Conservation (phyloP, 2,113 vertebrate species). For the Mus musculus region DNA sequence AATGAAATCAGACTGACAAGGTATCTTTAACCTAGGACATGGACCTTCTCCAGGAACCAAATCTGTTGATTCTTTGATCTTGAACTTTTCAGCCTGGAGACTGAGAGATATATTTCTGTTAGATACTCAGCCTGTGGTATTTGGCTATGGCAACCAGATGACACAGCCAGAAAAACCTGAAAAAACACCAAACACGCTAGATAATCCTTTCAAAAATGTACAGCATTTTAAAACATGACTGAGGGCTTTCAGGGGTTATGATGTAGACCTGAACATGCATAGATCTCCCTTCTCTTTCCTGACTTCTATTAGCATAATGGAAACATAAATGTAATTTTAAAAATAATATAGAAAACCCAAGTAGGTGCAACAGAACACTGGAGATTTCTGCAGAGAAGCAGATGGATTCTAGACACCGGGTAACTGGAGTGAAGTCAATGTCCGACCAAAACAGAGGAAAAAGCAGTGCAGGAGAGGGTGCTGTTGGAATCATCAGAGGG, state of each 20-base stretch:
- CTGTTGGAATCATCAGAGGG: not conserved
- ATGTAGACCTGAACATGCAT: not conserved
- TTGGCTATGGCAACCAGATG: not conserved
- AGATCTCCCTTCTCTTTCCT: not conserved
- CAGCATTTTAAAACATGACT: not conserved
- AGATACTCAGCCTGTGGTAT: not conserved
- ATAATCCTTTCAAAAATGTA: not conserved
- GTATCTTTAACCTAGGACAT: not conserved
- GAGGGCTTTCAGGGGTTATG: not conserved
- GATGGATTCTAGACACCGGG: not conserved
- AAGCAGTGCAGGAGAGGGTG: not conserved
- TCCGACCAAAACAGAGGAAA: not conserved
- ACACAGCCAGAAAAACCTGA: not conserved
- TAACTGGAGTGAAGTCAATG: not conserved
- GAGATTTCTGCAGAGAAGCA: not conserved
- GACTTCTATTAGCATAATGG: not conserved
- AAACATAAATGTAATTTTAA: not conserved
- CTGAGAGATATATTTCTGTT: not conserved
- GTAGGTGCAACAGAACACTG: not conserved
- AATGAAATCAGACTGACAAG: not conserved
- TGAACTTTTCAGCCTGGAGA: not conserved
- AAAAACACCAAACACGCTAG: not conserved
- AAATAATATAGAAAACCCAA: not conserved
- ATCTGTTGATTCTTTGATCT: not conserved
- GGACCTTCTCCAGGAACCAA: not conserved